Evolutionary conservation across 2,113 vertebrate genomes (phyloP).

Genomic region (Mionectes macconnelli): DNA sequence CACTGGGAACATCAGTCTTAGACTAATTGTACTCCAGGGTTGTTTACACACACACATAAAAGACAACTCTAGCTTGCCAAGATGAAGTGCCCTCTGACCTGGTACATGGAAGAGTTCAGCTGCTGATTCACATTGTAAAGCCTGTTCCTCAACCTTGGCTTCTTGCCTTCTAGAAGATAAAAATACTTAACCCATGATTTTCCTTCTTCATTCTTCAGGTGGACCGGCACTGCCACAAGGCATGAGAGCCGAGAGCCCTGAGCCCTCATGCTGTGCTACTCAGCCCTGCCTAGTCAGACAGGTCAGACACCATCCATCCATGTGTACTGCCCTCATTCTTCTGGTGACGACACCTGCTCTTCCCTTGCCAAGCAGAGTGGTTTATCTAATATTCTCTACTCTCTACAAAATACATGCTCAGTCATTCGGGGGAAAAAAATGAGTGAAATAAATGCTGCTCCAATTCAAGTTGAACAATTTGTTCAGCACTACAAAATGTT

Average conservation of each 20-base stretch:
- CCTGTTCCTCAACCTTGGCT: neutral
- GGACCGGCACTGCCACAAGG: neutral
- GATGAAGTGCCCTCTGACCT: neutral
- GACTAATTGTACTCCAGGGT: neutral
- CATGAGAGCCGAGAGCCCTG: neutral
- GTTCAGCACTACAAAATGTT: constrained; percentile 4
- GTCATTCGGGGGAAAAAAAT: neutral
- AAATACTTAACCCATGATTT: neutral
- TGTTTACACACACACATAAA: neutral
- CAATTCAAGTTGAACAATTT: constrained; percentile 6
- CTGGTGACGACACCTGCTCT: neutral
- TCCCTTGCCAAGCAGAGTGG: neutral
- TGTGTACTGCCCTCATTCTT: neutral
- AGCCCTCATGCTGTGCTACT: neutral
- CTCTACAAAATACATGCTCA: neutral
- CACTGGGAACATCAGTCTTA: neutral
- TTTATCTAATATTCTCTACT: neutral
- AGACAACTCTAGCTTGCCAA: neutral
- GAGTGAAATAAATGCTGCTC: neutral
- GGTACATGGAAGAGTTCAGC: neutral
- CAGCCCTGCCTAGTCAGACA: neutral
- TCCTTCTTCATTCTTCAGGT: neutral
- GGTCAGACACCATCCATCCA: neutral
- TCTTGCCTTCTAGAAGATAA: neutral
- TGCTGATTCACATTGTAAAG: neutral